Evolutionary conservation across 1,140 invertebrate genomes (phyloP).

Genomic region (Ditylenchus dipsaci): DNA sequence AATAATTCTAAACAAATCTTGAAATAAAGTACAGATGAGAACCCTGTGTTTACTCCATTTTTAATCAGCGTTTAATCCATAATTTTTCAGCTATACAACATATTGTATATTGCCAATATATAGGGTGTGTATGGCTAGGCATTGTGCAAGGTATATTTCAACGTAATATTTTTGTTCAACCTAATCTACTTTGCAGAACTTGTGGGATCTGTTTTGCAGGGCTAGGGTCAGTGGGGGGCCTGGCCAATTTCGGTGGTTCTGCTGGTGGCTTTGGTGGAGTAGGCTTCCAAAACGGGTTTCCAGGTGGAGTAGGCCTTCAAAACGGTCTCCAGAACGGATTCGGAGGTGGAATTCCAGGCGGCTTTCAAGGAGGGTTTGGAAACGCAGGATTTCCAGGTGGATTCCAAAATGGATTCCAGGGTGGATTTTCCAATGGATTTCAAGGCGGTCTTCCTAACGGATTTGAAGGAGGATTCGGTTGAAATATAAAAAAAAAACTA

Average conservation of each 20-base stretch:
- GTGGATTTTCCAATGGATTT: too few relatives aligned
- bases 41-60: too few relatives aligned
- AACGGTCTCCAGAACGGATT: neutral
- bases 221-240: neutral
- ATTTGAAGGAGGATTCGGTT: neutral
- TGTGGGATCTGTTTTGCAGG: slow-evolving; percentile 9
- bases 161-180: neutral
- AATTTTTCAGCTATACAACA: neutral
- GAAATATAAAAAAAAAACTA: neutral
- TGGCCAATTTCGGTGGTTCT: neutral
- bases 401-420: too few relatives aligned
- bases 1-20: too few relatives aligned
- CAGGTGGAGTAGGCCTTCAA: neutral
- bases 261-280: neutral
- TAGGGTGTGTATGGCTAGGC: neutral
- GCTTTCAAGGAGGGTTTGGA: neutral
- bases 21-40: too few relatives aligned
- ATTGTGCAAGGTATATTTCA: neutral
- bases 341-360: neutral
- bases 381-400: neutral
- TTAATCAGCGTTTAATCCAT: too few relatives aligned
- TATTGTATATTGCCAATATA: slow-evolving; percentile 21
- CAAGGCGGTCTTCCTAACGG: neutral
- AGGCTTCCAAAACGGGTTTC: neutral
- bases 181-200: slow-evolving; percentile 7